These are phyloP conservation scores for Natator depressus DNA, from an alignment of 2,113 vertebrate species.

Conservation along the genomic window DNA sequence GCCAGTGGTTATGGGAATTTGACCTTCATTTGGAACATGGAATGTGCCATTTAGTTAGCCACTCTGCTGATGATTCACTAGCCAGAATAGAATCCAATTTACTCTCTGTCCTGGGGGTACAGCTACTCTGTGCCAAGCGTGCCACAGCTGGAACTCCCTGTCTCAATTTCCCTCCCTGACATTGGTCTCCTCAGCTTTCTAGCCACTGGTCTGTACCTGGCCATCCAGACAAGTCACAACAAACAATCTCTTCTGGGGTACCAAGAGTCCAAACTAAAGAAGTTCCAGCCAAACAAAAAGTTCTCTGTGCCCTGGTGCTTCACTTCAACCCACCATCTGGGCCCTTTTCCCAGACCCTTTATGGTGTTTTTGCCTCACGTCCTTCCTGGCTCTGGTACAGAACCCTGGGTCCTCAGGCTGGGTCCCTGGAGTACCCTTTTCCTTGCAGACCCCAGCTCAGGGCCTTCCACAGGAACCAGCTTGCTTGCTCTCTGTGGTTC, in stretches of 20 bases:
- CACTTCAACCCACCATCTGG: neutral
- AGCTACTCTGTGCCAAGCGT: neutral
- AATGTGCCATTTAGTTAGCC: conserved; percentile 7
- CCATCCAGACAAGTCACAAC: neutral
- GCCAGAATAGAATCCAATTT: neutral
- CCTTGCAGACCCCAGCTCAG: neutral
- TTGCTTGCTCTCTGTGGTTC: neutral
- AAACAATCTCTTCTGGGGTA: neutral
- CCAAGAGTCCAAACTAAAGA: neutral
- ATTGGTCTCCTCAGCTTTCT: neutral
- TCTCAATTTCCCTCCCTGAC: neutral
- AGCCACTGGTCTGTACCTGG: neutral
- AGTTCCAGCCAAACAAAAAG: neutral
- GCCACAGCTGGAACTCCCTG: neutral
- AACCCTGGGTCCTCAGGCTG: neutral
- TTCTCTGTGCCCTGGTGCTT: neutral
- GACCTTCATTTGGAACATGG: neutral
- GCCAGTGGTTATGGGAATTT: neutral
- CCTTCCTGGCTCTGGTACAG: neutral
- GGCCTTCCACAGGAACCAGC: neutral
- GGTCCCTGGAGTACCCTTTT: neutral
- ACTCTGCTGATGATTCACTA: neutral
- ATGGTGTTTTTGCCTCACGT: neutral
- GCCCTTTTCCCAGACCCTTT: neutral
- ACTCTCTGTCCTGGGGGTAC: neutral